Evolutionary conservation across 1,140 invertebrate species (phyloP), one percentile per base, ranked within the genome.

Genomic region (Mizuhopecten yessoensis): DNA sequence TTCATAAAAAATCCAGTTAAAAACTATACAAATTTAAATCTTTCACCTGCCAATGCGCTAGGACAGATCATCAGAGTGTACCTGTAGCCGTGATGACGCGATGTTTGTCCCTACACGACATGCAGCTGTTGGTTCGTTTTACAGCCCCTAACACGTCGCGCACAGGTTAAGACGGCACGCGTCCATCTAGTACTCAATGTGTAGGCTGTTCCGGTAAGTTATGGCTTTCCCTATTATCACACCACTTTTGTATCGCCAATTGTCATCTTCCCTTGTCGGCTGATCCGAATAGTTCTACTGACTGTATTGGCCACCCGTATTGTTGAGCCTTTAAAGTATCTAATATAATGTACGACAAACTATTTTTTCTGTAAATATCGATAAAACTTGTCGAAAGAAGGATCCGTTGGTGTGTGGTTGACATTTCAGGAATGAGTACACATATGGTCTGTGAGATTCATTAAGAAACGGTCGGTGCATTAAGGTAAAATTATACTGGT

Each of bases 211-310:
- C 57, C 57, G 57, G 57, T 75, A 75, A 75, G 17, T 75, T n/a
- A 75, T 75, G 57, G 57, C 57, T n/a, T 75, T n/a, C 57, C n/a
- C 57, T 75, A 75, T 75, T 75, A 75, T 75, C 57, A n/a, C 57
- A 75, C 57, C n/a, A 11, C 5, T n/a, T 75, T 5, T n/a, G 29
- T 75, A 75, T n/a, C 57, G 11, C 13, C 13, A 75, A 75, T 29
- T 29, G 57, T 17, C n/a, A 75, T 75, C 57, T n/a, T 75, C 17
- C 42, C 42, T 45, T 39, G 36, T 7, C 36, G 36, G 36, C 13
- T 39, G n/a, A n/a, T n/a, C n/a, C n/a, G n/a, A 39, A 7, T 39
- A 13, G 36, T 5, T 13, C 36, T 39, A 39, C 36, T 7, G 13
- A 5, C 13, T 39, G 36, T 39, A 7, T 39, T 39, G 36, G 0